These are phyloP conservation scores for Psix sp. DNA, from an alignment of 1,140 invertebrate genomes.

Conservation along the genomic window DNA sequence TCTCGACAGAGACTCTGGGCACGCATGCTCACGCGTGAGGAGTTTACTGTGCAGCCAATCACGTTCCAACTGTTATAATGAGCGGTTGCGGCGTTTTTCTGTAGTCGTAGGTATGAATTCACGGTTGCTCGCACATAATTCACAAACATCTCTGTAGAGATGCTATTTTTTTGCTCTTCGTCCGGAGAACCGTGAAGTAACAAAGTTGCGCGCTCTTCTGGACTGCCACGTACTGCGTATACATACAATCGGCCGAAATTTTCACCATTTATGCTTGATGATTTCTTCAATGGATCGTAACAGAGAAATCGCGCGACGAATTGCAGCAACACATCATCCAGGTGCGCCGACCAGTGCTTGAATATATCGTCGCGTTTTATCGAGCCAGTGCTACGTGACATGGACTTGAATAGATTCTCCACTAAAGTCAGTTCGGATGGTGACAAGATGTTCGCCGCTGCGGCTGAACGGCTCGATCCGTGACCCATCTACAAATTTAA, in stretches of 20 bases:
- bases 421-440: slow-evolving; percentile 72
- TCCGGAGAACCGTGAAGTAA: slow-evolving; percentile 70
- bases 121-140: slow-evolving; percentile 73
- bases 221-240: slow-evolving; percentile 70
- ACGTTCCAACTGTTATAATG: slow-evolving; percentile 72
- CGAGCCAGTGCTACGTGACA: slow-evolving; percentile 75
- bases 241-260: slow-evolving; percentile 73
- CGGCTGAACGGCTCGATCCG: slow-evolving; percentile 72
- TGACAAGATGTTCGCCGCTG: slow-evolving; percentile 72
- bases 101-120: slow-evolving; percentile 73
- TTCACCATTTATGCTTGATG: slow-evolving; percentile 72
- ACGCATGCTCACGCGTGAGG: slow-evolving; percentile 69
- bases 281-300: slow-evolving; percentile 72
- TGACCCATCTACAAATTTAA: slow-evolving; percentile 72
- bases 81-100: slow-evolving; percentile 69
- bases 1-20: slow-evolving; percentile 71
- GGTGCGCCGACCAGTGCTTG: slow-evolving; percentile 74
- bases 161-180: slow-evolving; percentile 70
- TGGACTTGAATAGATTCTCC: slow-evolving; percentile 75
- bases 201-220: slow-evolving; percentile 69
- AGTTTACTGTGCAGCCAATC: slow-evolving; percentile 74
- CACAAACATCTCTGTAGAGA: slow-evolving; percentile 68
- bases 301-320: slow-evolving; percentile 73
- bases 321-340: slow-evolving; percentile 72
- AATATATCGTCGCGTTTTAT: slow-evolving; percentile 76